Evolutionary conservation across 2,113 vertebrate genomes (phyloP), one percentile per base, ranked within the genome.

Genomic region (Leptosomus discolor): DNA sequence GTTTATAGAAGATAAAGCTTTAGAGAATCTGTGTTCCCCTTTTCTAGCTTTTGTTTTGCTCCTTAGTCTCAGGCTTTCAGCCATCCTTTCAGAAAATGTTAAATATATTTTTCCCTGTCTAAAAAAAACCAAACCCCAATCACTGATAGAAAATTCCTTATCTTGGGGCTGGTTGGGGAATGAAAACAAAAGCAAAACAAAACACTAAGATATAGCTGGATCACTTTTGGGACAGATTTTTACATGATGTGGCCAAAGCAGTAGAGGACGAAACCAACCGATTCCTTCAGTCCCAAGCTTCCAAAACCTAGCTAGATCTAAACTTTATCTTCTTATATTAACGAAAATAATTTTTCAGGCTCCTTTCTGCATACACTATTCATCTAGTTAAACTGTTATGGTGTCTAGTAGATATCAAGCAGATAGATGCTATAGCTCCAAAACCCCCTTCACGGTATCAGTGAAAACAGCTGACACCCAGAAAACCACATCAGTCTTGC

Each of bases 361-460:
- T 58, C 11, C 7, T 51, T 56, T 69, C 34, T 76, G 18, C 12
- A 64, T 9, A 70, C 4, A 14, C 7, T 63, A 13, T 9, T 27
- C 34, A 84, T 43, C 23, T 30, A 56, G 5, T n/a, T 45, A 51
- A 75, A 80, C 2, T 48, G 4, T 19, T 76, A 39, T 1, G 9
- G 17, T 46, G 79, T 27, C 14, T 8, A 74, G 51, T 37, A 83
- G 19, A 21, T 26, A 84, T 16, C 29, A n/a, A 56, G 26, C 3
- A 63, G 26, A 56, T 0, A 45, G 17, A 74, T 41, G 13, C 3
- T 54, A 71, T 1, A 51, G 46, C 63, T 73, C 23, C 23, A n/a
- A 77, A 56, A 51, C 58, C 4, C 0, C 3, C 15, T 22, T 37
- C 22, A 19, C 0, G 0, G 4, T 37, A 54, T 6, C 8, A 46